These are phyloP conservation scores for Coracias cyanogaster DNA, from an alignment of 2,797 vertebrate genomes.

Conservation along the genomic window DNA sequence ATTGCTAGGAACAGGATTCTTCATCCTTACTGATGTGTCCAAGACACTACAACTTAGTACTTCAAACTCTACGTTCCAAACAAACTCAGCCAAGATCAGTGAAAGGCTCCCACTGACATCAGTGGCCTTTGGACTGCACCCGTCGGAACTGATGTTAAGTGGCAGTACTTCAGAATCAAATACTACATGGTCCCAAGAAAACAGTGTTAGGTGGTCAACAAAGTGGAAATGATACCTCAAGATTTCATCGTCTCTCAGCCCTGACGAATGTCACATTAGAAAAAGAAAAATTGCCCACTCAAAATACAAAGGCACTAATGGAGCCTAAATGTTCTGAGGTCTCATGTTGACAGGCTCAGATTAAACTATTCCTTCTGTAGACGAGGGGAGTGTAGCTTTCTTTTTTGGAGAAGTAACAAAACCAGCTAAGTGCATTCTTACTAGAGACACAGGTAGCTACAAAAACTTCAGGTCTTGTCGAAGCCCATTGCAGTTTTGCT, in stretches of 20 bases:
- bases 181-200: neutral
- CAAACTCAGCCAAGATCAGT: neutral
- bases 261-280: neutral
- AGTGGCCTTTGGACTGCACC: neutral
- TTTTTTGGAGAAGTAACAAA: neutral
- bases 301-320: neutral
- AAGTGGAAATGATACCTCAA: neutral
- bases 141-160: neutral
- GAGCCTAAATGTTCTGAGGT: neutral
- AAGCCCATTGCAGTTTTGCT: neutral
- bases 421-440: neutral
- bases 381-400: neutral
- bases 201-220: neutral
- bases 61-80: neutral
- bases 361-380: neutral
- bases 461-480: neutral
- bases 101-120: neutral
- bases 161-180: neutral
- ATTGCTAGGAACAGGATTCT: neutral
- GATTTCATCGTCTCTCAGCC: neutral
- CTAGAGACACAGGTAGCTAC: neutral
- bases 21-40: fast-evolving
- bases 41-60: neutral
- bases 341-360: neutral
- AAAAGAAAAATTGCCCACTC: neutral